Conservation (phyloP, 2,113 vertebrate genomes). For the Parotia lawesii region DNA sequence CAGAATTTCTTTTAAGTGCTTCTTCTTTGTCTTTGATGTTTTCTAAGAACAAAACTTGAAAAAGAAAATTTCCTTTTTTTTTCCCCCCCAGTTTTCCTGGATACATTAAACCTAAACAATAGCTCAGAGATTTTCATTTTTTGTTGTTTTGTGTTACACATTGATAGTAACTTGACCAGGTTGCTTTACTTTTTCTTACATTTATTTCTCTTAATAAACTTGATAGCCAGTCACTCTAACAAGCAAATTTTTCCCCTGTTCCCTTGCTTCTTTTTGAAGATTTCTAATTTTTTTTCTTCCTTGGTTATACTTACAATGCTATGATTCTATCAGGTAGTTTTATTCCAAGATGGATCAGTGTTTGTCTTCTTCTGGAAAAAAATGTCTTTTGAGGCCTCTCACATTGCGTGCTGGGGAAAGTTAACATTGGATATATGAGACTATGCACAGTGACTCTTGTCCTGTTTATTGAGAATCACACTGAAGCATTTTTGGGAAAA, state of each 20-base stretch:
- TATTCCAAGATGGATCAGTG: not conserved
- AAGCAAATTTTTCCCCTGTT: not conserved
- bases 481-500: not conserved
- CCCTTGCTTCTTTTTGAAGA: not conserved
- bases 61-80: not conserved
- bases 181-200: not conserved
- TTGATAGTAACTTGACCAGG: not conserved
- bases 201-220: not conserved
- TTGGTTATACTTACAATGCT: not conserved
- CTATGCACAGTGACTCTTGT: not conserved
- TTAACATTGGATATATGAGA: not conserved
- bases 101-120: not conserved
- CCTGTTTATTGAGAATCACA: not conserved
- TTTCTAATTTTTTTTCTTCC: not conserved
- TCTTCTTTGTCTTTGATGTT: not conserved
- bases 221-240: not conserved
- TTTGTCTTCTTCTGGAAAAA: not conserved
- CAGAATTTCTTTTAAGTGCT: not conserved
- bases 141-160: not conserved
- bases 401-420: rapidly evolving
- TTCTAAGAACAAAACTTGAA: not conserved
- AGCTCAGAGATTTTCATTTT: not conserved
- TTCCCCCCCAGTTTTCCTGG: not conserved
- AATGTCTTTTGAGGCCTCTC: not conserved
- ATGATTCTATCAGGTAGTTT: not conserved